Conservation (phyloP, 2,888 invertebrate genomes). For the Hofmannophila pseudospretella region DNA sequence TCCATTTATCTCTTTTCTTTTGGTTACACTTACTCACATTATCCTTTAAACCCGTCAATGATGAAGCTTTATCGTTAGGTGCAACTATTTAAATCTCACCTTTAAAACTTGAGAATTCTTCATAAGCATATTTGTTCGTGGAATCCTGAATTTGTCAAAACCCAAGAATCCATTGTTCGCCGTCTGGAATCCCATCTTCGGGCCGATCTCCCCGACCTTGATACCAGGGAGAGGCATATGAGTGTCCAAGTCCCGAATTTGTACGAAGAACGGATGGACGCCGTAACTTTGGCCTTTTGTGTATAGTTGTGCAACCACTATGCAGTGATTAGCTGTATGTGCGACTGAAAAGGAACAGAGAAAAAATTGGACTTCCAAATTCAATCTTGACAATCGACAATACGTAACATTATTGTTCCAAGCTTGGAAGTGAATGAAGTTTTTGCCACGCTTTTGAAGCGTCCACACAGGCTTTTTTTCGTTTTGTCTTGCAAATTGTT, state of each 20-base stretch:
- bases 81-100: too few relatives aligned
- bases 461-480: too few relatives aligned
- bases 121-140: constrained; percentile 93
- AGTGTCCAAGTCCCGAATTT: constrained; percentile 89
- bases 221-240: constrained; percentile 91
- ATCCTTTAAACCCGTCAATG: too few relatives aligned
- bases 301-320: constrained; percentile 92
- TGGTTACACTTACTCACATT: too few relatives aligned
- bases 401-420: too few relatives aligned
- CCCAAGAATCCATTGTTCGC: constrained; percentile 95
- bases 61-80: too few relatives aligned
- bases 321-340: constrained; percentile 91
- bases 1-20: too few relatives aligned
- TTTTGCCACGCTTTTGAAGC: too few relatives aligned
- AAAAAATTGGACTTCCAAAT: too few relatives aligned
- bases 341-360: constrained; percentile 81
- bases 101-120: constrained; percentile 89
- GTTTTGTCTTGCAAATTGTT: too few relatives aligned
- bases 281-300: constrained; percentile 88
- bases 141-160: constrained; percentile 89
- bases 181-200: constrained; percentile 91
- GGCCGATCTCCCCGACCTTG: constrained; percentile 94
- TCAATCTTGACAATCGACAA: too few relatives aligned
- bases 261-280: constrained; percentile 94
- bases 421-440: too few relatives aligned